A percentile compares a stretch with the other conserved stretches of the same genome.
Conservation (phyloP, 2,113 vertebrate genomes). For the Catharus bicknelli region DNA sequence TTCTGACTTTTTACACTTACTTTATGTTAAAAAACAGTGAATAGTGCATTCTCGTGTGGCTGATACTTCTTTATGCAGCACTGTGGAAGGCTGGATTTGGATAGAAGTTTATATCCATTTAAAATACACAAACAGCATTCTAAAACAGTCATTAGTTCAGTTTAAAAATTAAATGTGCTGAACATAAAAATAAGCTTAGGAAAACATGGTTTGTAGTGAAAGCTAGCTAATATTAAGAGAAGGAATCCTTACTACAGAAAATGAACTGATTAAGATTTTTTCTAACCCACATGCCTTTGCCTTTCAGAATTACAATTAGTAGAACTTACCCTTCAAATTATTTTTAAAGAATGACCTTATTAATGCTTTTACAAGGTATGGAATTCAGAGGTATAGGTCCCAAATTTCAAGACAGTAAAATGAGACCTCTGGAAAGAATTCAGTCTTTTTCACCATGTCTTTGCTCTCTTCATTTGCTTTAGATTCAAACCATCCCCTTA, state of each 20-base stretch:
- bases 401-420: not conserved
- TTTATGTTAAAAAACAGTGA: not conserved
- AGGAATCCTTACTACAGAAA: not conserved
- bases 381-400: not conserved
- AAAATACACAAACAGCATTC: not conserved
- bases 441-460: accelerated
- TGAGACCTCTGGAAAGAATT: not conserved
- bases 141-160: not conserved
- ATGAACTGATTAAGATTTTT: not conserved
- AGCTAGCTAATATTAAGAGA: not conserved
- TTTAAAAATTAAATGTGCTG: not conserved
- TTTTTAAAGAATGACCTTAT: not conserved
- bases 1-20: not conserved
- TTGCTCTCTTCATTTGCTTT: not conserved
- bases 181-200: not conserved
- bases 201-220: no score
- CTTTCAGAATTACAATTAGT: not conserved
- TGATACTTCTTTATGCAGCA: not conserved
- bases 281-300: not conserved
- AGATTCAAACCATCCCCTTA: not conserved
- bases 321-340: not conserved
- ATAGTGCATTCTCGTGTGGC: not conserved
- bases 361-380: not conserved
- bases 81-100: not conserved
- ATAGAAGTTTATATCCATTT: not conserved